Percentiles rank a stretch among this genome's conserved stretches.
These are phyloP conservation scores for Panulirus ornatus DNA, from an alignment of 1,140 invertebrate species.

Conservation along the genomic window DNA sequence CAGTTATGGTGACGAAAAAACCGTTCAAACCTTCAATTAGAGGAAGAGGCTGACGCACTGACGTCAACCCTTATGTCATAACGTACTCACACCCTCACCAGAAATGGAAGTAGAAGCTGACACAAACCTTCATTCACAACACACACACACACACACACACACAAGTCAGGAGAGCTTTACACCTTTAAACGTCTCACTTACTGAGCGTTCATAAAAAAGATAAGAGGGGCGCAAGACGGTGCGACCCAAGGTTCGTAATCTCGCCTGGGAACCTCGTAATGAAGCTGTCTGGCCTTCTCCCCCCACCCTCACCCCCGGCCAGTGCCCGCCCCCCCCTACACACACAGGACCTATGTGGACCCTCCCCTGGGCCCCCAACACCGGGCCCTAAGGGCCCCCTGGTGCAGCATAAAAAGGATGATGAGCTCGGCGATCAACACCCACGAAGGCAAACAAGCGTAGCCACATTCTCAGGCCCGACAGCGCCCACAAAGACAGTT, in stretches of 20 bases:
- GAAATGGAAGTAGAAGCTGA: too few relatives aligned
- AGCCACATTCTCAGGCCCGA: slow-evolving; percentile 16
- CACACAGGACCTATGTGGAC: not conserved
- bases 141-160: too few relatives aligned
- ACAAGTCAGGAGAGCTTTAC: too few relatives aligned
- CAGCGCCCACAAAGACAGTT: slow-evolving; percentile 50
- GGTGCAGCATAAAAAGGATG: too few relatives aligned
- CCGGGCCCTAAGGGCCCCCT: not conserved
- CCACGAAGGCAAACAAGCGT: slow-evolving; percentile 1
- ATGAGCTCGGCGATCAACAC: slow-evolving; percentile 16
- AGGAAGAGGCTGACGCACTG: too few relatives aligned
- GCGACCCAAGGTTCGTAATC: too few relatives aligned
- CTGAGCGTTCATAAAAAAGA: not conserved
- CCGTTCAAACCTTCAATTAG: too few relatives aligned
- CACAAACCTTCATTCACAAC: too few relatives aligned
- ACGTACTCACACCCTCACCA: too few relatives aligned
- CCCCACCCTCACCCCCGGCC: not conserved
- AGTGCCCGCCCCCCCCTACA: not conserved
- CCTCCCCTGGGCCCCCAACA: not conserved
- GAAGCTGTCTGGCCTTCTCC: slow-evolving; percentile 1
- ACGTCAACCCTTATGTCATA: too few relatives aligned
- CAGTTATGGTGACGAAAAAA: too few relatives aligned
- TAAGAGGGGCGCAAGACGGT: too few relatives aligned
- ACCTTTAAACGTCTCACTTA: not conserved
- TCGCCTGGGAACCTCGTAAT: not conserved